Evolutionary conservation across 2,113 vertebrate genomes (phyloP).

Genomic region (Pterocles burchelli): DNA sequence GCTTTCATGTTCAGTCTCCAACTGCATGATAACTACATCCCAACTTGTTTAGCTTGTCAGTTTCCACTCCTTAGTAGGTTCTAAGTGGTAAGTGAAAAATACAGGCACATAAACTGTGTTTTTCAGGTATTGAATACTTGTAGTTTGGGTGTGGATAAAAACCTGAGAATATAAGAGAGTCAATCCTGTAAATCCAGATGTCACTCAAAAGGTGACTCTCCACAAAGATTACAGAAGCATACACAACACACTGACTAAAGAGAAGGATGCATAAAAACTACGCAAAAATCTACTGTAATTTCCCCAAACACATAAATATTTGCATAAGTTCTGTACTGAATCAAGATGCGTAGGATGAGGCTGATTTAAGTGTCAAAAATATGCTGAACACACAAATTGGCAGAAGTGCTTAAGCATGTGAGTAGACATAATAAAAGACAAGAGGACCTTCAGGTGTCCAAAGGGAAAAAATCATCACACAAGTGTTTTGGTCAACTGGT

Average conservation of each 20-base stretch:
- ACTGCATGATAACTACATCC: accelerated
- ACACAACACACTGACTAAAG: not conserved
- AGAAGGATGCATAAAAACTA: not conserved
- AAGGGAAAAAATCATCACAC: not conserved
- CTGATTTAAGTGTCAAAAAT: not conserved
- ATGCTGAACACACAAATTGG: not conserved
- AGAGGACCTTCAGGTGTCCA: not conserved
- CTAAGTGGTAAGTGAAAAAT: not conserved
- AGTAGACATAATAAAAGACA: not conserved
- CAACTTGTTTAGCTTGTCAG: not conserved
- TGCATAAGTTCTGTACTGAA: not conserved
- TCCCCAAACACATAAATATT: not conserved
- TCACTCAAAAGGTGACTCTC: not conserved
- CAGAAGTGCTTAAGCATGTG: not conserved
- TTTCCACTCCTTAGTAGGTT: not conserved
- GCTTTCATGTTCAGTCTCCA: not conserved
- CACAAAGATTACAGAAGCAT: not conserved
- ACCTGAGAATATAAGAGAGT: not conserved
- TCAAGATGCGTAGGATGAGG: not conserved
- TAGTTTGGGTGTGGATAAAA: not conserved
- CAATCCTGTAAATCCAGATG: not conserved
- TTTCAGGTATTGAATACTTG: not conserved
- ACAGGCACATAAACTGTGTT: not conserved
- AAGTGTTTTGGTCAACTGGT: not conserved
- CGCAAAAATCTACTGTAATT: not conserved